Conservation (phyloP, 2,113 vertebrate genomes). For the Ibidorhyncha struthersii region DNA sequence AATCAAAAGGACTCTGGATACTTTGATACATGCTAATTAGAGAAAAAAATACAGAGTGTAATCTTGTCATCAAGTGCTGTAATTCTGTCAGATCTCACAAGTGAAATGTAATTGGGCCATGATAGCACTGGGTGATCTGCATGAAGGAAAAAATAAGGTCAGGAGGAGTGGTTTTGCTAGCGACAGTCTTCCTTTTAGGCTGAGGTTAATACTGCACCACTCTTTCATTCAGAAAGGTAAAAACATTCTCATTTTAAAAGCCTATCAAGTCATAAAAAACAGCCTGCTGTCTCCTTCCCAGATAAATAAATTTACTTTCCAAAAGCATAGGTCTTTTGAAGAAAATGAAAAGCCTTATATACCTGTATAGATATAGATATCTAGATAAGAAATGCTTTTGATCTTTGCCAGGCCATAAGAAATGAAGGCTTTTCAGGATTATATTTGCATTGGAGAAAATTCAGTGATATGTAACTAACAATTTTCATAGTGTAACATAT, state of each 20-base stretch:
- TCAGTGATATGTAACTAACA: not conserved
- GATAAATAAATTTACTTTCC: not conserved
- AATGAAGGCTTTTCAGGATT: not conserved
- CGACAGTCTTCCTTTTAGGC: not conserved
- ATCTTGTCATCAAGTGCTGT: slow-evolving; percentile 14
- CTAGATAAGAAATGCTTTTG: not conserved
- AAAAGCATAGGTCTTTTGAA: not conserved
- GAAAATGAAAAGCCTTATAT: not conserved
- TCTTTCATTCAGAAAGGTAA: not conserved
- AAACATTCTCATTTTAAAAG: not conserved
- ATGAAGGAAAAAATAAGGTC: not conserved
- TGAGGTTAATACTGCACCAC: not conserved
- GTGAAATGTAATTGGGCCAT: not conserved
- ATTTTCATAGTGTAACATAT: not conserved
- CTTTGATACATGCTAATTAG: slow-evolving; percentile 58
- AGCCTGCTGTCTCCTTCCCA: not conserved
- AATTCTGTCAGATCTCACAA: slow-evolving; percentile 57
- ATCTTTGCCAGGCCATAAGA: not conserved
- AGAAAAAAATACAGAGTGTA: not conserved
- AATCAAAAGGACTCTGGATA: slow-evolving; percentile 48
- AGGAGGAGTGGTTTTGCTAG: not conserved
- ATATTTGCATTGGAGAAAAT: not conserved
- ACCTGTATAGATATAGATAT: not conserved
- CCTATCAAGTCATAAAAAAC: not conserved
- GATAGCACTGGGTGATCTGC: not conserved